Percentiles rank a stretch among this genome's conserved stretches.
Evolutionary conservation across 2,888 invertebrate species (phyloP).

Genomic region (Lypha dubia): DNA sequence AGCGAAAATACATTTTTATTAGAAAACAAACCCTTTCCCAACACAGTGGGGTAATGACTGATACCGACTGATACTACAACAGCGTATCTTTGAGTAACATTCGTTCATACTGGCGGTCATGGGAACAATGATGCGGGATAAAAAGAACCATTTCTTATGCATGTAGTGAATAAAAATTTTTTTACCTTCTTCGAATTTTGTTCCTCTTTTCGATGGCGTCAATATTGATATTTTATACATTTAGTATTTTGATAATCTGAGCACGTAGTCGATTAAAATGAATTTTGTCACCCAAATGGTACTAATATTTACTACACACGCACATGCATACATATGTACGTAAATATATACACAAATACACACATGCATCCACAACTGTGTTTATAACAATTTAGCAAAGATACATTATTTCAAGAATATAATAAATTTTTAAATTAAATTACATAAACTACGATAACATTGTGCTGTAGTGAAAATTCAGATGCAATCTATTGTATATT

Average conservation of each 20-base stretch:
- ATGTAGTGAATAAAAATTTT: neutral
- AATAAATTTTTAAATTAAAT: no score
- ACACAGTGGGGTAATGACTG: neutral
- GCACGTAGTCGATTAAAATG: conserved; percentile 70
- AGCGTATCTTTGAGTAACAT: neutral
- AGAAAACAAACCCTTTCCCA: conserved; percentile 5
- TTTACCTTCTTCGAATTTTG: neutral
- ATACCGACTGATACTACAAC: neutral
- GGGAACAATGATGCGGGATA: conserved; percentile 7
- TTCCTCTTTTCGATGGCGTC: conserved; percentile 43
- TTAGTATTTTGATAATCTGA: conserved; percentile 53
- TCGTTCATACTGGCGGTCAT: neutral
- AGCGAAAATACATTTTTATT: neutral
- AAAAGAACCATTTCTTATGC: neutral
- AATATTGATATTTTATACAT: conserved; percentile 36
- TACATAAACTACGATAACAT: no score
- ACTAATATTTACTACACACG: neutral
- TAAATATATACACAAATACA: neutral
- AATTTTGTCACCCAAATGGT: conserved; percentile 67
- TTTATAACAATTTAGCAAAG: neutral
- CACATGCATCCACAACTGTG: neutral
- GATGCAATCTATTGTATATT: no score
- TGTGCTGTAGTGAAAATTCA: no score
- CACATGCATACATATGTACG: neutral
- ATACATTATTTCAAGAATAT: no score